Percentiles rank a stretch among this genome's conserved stretches.
Evolutionary conservation across 2,888 invertebrate species (phyloP).

Genomic region (Athripsodes cinereus): DNA sequence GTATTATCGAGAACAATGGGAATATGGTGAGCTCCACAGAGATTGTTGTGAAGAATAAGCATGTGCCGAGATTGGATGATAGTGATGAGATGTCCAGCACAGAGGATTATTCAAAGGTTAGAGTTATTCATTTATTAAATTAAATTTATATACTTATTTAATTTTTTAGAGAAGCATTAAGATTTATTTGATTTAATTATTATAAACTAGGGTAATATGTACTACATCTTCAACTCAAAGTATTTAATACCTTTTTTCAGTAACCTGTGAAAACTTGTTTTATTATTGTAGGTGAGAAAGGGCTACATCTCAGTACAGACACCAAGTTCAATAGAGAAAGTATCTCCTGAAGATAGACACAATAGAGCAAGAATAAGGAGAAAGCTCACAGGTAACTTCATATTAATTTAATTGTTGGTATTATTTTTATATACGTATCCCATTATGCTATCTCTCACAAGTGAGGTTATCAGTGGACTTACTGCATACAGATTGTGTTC

Average conservation of each 20-base stretch:
- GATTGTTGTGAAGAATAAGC: conserved; percentile 32
- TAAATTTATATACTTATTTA: too few relatives aligned
- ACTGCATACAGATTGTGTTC: background rate
- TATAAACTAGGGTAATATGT: too few relatives aligned
- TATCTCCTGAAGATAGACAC: conserved; percentile 44
- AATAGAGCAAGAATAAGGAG: conserved; percentile 43
- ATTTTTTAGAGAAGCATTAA: too few relatives aligned
- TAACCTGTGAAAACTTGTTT: too few relatives aligned
- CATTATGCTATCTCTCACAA: too few relatives aligned
- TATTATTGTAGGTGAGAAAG: conserved; percentile 19
- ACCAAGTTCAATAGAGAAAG: conserved; percentile 43
- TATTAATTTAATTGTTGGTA: background rate
- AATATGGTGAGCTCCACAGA: conserved; percentile 6
- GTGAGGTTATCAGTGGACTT: too few relatives aligned
- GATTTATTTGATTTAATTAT: too few relatives aligned
- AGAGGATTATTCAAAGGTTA: conserved; percentile 51
- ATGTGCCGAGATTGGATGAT: conserved; percentile 44
- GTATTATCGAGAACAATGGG: conserved; percentile 34
- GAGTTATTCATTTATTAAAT: too few relatives aligned
- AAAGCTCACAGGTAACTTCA: conserved; percentile 35
- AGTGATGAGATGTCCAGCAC: conserved; percentile 57
- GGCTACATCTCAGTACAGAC: conserved; percentile 40
- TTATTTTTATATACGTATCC: too few relatives aligned
- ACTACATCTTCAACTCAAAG: too few relatives aligned
- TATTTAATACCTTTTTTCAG: too few relatives aligned